Conservation (phyloP, 1,140 invertebrate species). For the Hycleus cichorii region DNA sequence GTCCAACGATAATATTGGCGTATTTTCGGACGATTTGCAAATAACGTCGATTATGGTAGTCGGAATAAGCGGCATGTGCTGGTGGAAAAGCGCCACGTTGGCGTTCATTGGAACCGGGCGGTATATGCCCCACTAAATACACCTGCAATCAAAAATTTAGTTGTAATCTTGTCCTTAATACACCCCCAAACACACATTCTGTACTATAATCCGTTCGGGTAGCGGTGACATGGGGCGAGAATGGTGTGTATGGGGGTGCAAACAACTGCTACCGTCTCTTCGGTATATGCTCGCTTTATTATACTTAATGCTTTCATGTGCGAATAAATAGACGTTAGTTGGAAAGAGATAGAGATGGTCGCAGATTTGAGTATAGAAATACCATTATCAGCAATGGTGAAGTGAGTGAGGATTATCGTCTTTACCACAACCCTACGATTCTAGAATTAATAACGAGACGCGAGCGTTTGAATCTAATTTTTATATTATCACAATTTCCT, state of each 20-base stretch:
- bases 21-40: slow-evolving; percentile 64
- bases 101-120: slow-evolving; percentile 78
- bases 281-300: background rate
- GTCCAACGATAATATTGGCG: slow-evolving; percentile 73
- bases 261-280: background rate
- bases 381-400: no score
- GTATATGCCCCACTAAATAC: slow-evolving; percentile 81
- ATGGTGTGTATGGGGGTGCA: background rate
- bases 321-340: no score
- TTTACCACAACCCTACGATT: no score
- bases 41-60: slow-evolving; percentile 63
- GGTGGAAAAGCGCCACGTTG: slow-evolving; percentile 52
- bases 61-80: slow-evolving; percentile 50
- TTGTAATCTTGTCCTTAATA: no score
- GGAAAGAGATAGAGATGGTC: no score
- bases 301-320: background rate
- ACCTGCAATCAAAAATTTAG: slow-evolving; percentile 53
- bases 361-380: no score
- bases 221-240: background rate
- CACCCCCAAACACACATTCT: no score
- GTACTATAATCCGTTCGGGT: no score
- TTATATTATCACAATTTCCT: no score
- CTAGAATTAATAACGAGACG: no score
- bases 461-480: no score
- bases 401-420: no score